Evolutionary conservation across 2,113 vertebrate species (phyloP), one percentile per base, ranked within the genome.

Genomic region (Smithornis capensis): DNA sequence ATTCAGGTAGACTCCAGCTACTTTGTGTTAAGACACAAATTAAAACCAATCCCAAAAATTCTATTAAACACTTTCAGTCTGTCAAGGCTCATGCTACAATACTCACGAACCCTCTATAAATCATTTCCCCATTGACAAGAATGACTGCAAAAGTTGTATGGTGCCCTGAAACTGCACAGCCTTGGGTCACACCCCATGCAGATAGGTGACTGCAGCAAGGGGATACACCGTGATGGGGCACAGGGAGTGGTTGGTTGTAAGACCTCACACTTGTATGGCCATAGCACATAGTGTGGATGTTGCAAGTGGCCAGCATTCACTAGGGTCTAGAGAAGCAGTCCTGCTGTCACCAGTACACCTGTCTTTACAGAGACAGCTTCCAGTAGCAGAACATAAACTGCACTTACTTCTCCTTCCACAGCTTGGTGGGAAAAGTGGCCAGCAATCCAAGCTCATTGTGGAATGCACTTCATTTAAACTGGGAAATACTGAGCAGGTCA

Each of bases 181-280:
- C 55, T 33, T n/a, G 19, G 50, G 57, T 59, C 40, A 33, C 4
- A 7, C 23, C 27, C 27, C 44, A 60, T 1, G 15, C 35, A 50
- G 47, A 14, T 13, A 59, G 44, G 50, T 19, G 56, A 56, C 69
- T 37, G n/a, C 63, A 63, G 60, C 55, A n/a, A 69, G 6, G 29
- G 50, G 37, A 21, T 33, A 38, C 27, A 18, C 0, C 7, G 14
- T 16, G 9, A 69, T 16, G 28, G 23, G 23, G 42, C 49, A 52
- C 60, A 64, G 25, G 14, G 19, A 12, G 19, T 14, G 7, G 35
- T 40, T 1, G 3, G 37, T 1, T 29, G 25, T 28, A 68, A 74
- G 40, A 79, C 29, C 33, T 87, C 33, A 25, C 0, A 1, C 12
- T 25, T 4, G 0, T 38, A n/a, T 0, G 0, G 28, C 33, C 65